Evolutionary conservation across 2,888 invertebrate species (phyloP), one percentile per base, ranked within the genome.

Genomic region (Tiliacea citrago): DNA sequence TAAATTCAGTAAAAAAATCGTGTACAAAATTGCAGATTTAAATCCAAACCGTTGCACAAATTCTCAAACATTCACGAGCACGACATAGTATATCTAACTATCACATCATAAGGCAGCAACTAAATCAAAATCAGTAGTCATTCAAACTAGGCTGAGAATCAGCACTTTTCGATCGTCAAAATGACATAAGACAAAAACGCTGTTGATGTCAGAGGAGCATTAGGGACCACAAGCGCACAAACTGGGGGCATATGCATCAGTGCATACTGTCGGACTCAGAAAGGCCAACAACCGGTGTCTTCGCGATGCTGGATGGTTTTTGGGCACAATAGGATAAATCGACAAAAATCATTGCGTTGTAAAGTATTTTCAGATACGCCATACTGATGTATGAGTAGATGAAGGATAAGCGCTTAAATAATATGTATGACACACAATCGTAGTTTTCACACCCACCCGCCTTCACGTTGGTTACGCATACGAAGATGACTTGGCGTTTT

Each of bases 321-420:
- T 77, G 10, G 39, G 10, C 3, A 13, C 24, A 39, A 42, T 47
- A 69, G 45, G 35, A 42, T 53, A 61, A 53, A n/a, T n/a, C 6
- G 1, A 35, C n/a, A 39, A 68, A 66, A 42, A 55, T 9, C 29
- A 10, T 21, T n/a, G n/a, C n/a, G n/a, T n/a, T 21, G 24, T 49
- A 47, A 16, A 2, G 45, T 29, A 29, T 74, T 49, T 67, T 51
- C 16, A 77, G 47, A 49, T n/a, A 49, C 8, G n/a, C 3, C n/a
- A 6, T 45, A 21, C 7, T 60, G 60, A 78, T 47, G 39, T n/a
- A 70, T 29, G 53, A 42, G 16, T 72, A 71, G 16, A 62, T 49
- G 53, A 79, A 79, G 42, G 21, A 55, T 60, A 75, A 53, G 53
- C 69, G 29, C 53, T 61, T 78, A 61, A 78, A 69, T 45, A 70